A percentile compares a stretch with the other conserved stretches of the same genome.
Conservation (phyloP, 2,888 invertebrate genomes). For the Scaptomyza tumidula region DNA sequence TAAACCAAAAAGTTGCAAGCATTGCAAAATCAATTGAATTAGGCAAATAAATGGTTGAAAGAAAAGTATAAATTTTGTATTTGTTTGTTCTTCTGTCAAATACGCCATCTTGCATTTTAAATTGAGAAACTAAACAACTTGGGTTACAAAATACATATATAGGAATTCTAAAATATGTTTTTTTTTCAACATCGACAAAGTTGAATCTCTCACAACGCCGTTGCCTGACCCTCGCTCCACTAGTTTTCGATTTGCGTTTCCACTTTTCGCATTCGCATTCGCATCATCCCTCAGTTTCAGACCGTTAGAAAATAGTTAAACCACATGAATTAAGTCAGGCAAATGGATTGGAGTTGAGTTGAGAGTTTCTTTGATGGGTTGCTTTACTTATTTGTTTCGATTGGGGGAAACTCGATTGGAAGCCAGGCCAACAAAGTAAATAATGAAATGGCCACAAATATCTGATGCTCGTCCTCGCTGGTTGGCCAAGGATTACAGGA, state of each 20-base stretch:
- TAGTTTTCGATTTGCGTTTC: neutral
- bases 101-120: neutral
- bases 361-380: conserved; percentile 33
- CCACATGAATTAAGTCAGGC: conserved; percentile 34
- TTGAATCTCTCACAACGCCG: neutral
- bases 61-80: too few relatives aligned
- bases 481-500: conserved; percentile 40
- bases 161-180: neutral
- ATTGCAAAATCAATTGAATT: too few relatives aligned
- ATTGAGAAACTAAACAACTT: neutral
- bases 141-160: too few relatives aligned
- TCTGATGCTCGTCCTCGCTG: conserved; percentile 5
- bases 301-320: conserved; percentile 10
- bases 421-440: conserved; percentile 43
- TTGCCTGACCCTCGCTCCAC: too few relatives aligned
- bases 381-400: conserved; percentile 52
- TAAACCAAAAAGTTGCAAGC: too few relatives aligned
- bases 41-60: too few relatives aligned
- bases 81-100: neutral
- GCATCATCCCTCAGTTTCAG: neutral
- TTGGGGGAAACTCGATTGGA: conserved; percentile 8
- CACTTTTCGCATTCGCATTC: too few relatives aligned
- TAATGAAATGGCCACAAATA: conserved; percentile 29
- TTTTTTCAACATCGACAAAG: neutral
- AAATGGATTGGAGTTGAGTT: conserved; percentile 26